Percentiles rank a stretch among this genome's conserved stretches.
Conservation (phyloP, 2,113 vertebrate genomes). For the Oophaga pumilio region DNA sequence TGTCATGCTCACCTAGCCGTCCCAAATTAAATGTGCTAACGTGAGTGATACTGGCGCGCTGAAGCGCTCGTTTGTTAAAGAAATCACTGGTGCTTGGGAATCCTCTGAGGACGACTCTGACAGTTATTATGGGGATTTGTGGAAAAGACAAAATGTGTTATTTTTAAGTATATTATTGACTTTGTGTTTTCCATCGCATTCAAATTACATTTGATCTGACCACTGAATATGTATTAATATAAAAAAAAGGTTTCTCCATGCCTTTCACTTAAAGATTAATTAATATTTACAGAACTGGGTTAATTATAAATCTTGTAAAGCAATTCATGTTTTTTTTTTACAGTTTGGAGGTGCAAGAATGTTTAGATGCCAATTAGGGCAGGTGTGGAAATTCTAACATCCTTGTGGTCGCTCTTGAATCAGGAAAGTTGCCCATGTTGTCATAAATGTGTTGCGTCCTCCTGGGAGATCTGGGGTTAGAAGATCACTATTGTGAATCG, state of each 20-base stretch:
- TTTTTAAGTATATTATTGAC: neutral
- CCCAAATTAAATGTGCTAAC: slow-evolving; percentile 51
- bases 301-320: too few relatives aligned
- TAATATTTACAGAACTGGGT: neutral
- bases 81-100: slow-evolving; percentile 14
- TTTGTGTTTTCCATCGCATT: neutral
- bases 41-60: slow-evolving; percentile 36
- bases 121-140: neutral
- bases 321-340: too few relatives aligned
- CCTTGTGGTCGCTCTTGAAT: too few relatives aligned
- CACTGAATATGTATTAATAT: neutral
- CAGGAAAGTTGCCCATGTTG: too few relatives aligned
- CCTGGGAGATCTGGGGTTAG: too few relatives aligned
- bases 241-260: neutral
- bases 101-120: slow-evolving; percentile 7
- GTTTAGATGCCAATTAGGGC: too few relatives aligned
- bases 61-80: slow-evolving; percentile 21
- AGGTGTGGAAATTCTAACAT: too few relatives aligned
- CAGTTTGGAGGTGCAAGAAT: too few relatives aligned
- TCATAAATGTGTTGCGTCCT: too few relatives aligned
- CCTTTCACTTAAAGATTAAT: neutral
- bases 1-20: slow-evolving; percentile 54
- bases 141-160: neutral
- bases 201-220: neutral
- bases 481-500: neutral